Evolutionary conservation across 2,113 vertebrate genomes (phyloP).

Genomic region (Oryzias javanicus): DNA sequence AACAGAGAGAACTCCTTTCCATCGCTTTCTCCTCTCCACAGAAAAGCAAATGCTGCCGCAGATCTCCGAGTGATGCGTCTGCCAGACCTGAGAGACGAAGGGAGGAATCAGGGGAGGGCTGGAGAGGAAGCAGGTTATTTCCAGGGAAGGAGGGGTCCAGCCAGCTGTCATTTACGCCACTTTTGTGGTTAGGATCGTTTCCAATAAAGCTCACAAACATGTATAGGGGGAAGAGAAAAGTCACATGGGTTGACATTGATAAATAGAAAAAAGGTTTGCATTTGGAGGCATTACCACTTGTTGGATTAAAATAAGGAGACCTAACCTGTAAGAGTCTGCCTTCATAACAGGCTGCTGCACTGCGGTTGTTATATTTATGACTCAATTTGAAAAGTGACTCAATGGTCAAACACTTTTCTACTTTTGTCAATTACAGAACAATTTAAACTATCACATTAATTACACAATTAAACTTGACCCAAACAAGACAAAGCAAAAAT

Average conservation of each 20-base stretch:
- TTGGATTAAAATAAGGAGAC: conserved; percentile 21
- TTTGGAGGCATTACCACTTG: conserved; percentile 17
- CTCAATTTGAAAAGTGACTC: conserved; percentile 25
- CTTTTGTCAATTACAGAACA: too few species aligned
- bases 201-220: neutral
- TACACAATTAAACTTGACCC: too few species aligned
- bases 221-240: too few species aligned
- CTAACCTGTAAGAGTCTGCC: conserved; percentile 12
- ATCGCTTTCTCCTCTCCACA: conserved; percentile 51
- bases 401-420: conserved; percentile 9
- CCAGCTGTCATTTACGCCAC: conserved; percentile 9
- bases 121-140: conserved; percentile 16
- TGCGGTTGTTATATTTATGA: conserved; percentile 37
- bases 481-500: too few species aligned
- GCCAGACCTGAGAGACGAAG: conserved; percentile 8
- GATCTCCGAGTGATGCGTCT: conserved; percentile 6
- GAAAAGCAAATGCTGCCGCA: conserved; percentile 38
- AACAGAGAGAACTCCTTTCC: conserved; percentile 49
- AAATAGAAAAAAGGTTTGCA: neutral
- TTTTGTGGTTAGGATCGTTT: neutral
- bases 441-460: too few species aligned
- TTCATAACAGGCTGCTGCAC: conserved; percentile 7
- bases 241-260: too few species aligned
- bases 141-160: neutral
- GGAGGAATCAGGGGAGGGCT: neutral